Evolutionary conservation across 2,113 vertebrate species (phyloP), one percentile per base, ranked within the genome.

Genomic region (Neolamprologus caudopunctatus): DNA sequence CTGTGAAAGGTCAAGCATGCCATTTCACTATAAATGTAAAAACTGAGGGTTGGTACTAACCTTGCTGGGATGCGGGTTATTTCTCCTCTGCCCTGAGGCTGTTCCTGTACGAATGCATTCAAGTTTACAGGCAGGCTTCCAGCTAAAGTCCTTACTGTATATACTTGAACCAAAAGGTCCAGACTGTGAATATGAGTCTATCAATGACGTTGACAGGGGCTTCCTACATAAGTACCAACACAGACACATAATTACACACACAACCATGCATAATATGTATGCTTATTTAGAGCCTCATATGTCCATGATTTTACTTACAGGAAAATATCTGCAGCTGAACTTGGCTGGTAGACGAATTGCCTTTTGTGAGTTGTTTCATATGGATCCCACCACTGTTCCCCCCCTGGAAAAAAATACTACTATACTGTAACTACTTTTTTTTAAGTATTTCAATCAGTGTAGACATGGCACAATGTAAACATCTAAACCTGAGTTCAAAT

Each of bases 331-430:
- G 90, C 57, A 17, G 84, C 81, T 13, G 84, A 86, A 84, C 80
- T 88, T 26, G 80, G 89, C 66, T 93, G 96, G 54, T 91, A 91
- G 3, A 95, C 40, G 61, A 96, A 97, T 1, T 96, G 95, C 8
- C 94, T 95, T 92, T 63, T 96, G 87, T 95, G 93, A 2, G 96
- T 96, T 26, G 97, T 97, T 87, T 97, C 91, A 78, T 96, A 97
- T n/a, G 96, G 94, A 87, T 97, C 95, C 96, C 96, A 97, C 80
- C 53, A 85, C 33, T 61, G 87, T 26, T 91, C 88, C n/a, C 81
- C 89, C 89, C 90, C 88, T 94, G 19, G 85, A 81, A 45, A 28
- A 81, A 81, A 31, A 54, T 40, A 11, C 11, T 37, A 42, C 47
- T 26, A 42, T 14, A 85, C 7, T 33, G 10, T 24, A 54, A 40